Percentiles rank a stretch among this genome's conserved stretches.
phyloP scores from a whole-genome alignment of 2,888 invertebrate species.

The Macrosiphum euphorbiae region DNA sequence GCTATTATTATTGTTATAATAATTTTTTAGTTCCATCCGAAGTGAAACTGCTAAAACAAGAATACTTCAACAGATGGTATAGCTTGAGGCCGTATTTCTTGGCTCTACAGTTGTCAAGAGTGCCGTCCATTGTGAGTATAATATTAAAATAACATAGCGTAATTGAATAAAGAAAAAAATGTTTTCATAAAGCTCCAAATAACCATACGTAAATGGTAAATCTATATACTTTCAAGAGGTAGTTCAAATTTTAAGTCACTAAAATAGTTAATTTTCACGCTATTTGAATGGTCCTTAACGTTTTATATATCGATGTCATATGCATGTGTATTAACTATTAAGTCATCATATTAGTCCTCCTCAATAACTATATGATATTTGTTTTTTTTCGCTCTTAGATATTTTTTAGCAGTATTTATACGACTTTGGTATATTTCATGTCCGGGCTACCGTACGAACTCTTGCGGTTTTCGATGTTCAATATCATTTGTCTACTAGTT shows the following conservation, averaged over 20 bases:
- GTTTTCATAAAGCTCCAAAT: background rate
- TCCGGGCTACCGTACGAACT: conserved; percentile 79
- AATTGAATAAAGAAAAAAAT: background rate
- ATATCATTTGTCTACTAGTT: conserved; percentile 76
- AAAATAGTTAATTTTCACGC: background rate
- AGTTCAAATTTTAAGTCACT: background rate
- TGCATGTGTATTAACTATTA: background rate
- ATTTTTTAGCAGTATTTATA: conserved; percentile 75
- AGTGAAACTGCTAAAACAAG: conserved; percentile 79
- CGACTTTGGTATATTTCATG: conserved; percentile 76
- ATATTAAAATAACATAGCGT: background rate
- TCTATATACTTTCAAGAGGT: background rate
- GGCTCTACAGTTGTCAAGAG: conserved; percentile 76
- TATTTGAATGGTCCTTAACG: background rate
- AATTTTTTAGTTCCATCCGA: conserved; percentile 76
- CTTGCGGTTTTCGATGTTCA: conserved; percentile 78
- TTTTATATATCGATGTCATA: background rate
- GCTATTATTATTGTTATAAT: background rate
- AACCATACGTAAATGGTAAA: background rate
- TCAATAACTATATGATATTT: background rate
- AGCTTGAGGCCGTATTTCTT: conserved; percentile 77
- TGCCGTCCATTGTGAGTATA: conserved; percentile 73
- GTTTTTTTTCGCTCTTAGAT: conserved; percentile 70
- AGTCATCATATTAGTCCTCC: background rate
- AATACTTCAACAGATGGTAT: conserved; percentile 81